Evolutionary conservation across 2,113 vertebrate species (phyloP).

Genomic region (Callocephalon fimbriatum): DNA sequence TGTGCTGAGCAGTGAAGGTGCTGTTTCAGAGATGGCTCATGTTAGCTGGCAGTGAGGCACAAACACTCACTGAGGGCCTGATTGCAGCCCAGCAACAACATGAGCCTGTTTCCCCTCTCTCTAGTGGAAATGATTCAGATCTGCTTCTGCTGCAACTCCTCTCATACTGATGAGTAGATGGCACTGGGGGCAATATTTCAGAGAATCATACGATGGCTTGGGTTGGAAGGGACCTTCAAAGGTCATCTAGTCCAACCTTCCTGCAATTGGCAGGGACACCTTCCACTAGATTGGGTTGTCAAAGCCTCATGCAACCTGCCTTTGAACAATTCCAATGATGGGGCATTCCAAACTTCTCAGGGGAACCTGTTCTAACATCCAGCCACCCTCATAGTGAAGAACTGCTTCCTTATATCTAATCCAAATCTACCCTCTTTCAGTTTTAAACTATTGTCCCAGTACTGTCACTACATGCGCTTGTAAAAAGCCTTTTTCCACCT

Average conservation of each 20-base stretch:
- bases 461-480: neutral
- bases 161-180: rapidly evolving
- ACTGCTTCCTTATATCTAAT: neutral
- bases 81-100: neutral
- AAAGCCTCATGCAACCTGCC: neutral
- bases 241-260: neutral
- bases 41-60: neutral
- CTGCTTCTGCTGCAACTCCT: neutral
- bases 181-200: neutral
- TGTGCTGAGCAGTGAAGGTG: neutral
- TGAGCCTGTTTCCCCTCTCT: neutral
- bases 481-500: neutral
- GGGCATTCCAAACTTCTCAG: neutral
- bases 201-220: neutral
- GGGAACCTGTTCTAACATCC: neutral
- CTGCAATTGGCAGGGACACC: rapidly evolving
- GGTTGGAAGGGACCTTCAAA: neutral
- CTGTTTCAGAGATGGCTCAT: neutral
- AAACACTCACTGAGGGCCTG: neutral
- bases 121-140: neutral
- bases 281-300: neutral
- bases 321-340: neutral
- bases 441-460: neutral
- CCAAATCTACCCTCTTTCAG: neutral
- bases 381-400: neutral